Base-by-base conservation (phyloP, 64 coral and sea anemone genomes). In the Hydrozoanthus tunicans region DNA sequence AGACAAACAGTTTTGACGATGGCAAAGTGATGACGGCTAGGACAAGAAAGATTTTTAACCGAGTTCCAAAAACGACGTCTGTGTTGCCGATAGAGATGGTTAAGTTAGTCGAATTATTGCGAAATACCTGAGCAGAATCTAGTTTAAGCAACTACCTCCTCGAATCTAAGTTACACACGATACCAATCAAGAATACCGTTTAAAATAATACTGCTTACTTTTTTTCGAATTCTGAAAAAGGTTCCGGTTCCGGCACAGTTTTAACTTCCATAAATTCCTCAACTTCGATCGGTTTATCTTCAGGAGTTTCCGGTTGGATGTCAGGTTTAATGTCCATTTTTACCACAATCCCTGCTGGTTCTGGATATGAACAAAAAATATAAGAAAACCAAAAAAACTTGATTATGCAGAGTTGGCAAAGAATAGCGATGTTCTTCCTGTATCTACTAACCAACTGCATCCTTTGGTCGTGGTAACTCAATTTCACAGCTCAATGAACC, bases 401-500 rank as follows among this genome's bases (percentile, higher is more conserved):
- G 32, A 43, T 43, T 43, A 43, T 43, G 32, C 32, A 43, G 32
- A 43, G 32, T 43, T 43, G 32, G 66, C 81, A 72, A 8, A 1
- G n/a, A 2, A 15, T 23, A 15, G 6, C 9, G 10, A n/a, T 68
- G 2, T 55, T 55, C n/a, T 9, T 76, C 5, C 72, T 12, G 66
- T 68, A 26, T 73, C 67, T 56, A 86, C 83, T 56, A 6, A 86
- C 83, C 83, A 10, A n/a, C 53, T 59, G 25, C 67, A 4, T 3
- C 13, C 23, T 86, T 73, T 23, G 83, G 83, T 59, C 73, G 73
- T 9, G 83, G 83, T 11, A 86, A 23, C 66, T 73, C 83, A 12
- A 86, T 86, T 59, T 86, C 83, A 59, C 83, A 86, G 55, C 67
- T 86, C 20, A 86, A 73, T 4, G 83, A 86, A 23, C 67, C 81